These are phyloP conservation scores for Liparis tanakae DNA, from an alignment of 2,797 vertebrate species.

Conservation along the genomic window DNA sequence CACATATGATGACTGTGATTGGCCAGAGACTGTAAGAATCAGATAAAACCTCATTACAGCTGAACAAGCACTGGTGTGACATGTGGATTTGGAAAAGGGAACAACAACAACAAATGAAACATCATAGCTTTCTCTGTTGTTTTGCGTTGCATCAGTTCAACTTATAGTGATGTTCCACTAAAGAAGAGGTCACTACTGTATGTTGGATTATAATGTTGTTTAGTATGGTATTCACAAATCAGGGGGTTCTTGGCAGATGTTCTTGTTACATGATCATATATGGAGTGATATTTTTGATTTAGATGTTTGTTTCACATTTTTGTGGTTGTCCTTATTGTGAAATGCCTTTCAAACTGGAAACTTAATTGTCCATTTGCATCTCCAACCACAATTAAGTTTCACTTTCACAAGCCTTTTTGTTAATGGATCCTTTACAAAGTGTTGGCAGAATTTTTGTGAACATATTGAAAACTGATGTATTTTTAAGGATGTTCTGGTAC, in stretches of 20 bases:
- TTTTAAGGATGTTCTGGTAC: conserved; percentile 1
- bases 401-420: conserved; percentile 1
- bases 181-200: conserved; percentile 58
- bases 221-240: background rate
- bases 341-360: background rate
- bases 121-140: conserved; percentile 19
- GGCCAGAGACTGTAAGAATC: conserved; percentile 33
- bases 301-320: background rate
- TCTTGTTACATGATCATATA: background rate
- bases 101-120: conserved; percentile 24
- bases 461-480: background rate
- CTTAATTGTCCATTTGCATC: background rate
- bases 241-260: background rate
- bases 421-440: background rate
- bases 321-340: background rate
- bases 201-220: background rate
- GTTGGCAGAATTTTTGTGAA: background rate
- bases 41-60: conserved; percentile 53
- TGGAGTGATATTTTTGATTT: background rate
- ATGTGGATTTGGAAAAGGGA: conserved; percentile 26
- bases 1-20: conserved; percentile 38
- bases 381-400: background rate
- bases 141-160: conserved; percentile 31
- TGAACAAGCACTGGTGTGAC: conserved; percentile 32
- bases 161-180: conserved; percentile 43